Conservation (phyloP, 2,797 vertebrate species). For the Avahi laniger region DNA sequence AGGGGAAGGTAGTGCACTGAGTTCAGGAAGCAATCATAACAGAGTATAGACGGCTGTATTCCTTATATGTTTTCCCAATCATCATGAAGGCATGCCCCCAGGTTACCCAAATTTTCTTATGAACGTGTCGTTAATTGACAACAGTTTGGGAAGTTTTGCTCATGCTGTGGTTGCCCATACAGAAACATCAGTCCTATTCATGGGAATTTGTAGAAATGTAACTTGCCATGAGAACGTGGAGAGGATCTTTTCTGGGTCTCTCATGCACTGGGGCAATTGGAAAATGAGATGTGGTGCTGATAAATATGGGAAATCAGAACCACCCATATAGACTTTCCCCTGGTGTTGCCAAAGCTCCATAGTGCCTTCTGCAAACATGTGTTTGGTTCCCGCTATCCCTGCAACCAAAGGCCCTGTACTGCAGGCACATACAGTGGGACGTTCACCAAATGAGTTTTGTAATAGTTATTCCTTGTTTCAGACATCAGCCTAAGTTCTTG, state of each 20-base stretch:
- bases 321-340: rapidly evolving
- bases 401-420: not conserved
- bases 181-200: not conserved
- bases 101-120: not conserved
- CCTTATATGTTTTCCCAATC: not conserved
- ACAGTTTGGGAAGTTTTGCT: not conserved
- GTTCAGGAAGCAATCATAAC: not conserved
- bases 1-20: not conserved
- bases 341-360: rapidly evolving
- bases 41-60: not conserved
- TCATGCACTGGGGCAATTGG: not conserved
- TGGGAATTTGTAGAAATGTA: not conserved
- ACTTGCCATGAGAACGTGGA: not conserved
- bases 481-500: not conserved
- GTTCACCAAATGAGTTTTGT: not conserved
- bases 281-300: not conserved
- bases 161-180: not conserved
- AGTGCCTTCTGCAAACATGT: not conserved
- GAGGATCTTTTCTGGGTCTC: not conserved
- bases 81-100: not conserved
- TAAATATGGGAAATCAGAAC: not conserved
- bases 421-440: not conserved
- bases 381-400: not conserved
- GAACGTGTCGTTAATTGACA: not conserved
- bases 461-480: not conserved